Conservation (phyloP, 2,888 invertebrate species). For the Bombylius major region DNA sequence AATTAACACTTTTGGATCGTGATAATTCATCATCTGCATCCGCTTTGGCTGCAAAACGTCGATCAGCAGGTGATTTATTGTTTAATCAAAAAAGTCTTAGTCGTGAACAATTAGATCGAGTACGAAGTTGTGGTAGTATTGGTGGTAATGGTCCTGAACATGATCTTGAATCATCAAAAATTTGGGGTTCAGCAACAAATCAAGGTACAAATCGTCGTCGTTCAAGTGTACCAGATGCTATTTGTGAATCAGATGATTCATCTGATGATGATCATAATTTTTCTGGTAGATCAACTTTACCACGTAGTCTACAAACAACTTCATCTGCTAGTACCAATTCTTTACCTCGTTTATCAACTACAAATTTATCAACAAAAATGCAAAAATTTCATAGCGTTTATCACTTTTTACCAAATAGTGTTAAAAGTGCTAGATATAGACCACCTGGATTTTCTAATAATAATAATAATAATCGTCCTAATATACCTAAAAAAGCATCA, state of each 20-base stretch:
- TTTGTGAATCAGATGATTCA: constrained; percentile 37
- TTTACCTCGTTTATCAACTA: constrained; percentile 58
- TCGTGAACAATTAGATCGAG: constrained; percentile 58
- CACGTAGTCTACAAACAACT: constrained; percentile 46
- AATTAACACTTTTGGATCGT: constrained; percentile 50
- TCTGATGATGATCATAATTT: constrained; percentile 41
- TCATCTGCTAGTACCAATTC: constrained; percentile 56
- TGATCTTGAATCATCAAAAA: constrained; percentile 30
- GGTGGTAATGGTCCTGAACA: constrained; percentile 46
- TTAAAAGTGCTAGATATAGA: constrained; percentile 76
- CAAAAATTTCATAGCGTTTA: constrained; percentile 52
- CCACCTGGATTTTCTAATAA: constrained; percentile 57
- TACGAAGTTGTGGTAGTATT: constrained; percentile 71
- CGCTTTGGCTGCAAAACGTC: constrained; percentile 59
- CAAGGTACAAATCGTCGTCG: constrained; percentile 34
- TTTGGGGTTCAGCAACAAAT: constrained; percentile 28
- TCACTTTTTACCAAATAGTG: constrained; percentile 48
- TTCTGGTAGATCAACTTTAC: constrained; percentile 45
- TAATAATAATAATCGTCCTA: constrained; percentile 34
- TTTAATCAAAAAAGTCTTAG: constrained; percentile 70
- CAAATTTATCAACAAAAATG: constrained; percentile 34
- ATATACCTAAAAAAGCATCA: constrained; percentile 56
- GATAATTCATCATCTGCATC: constrained; percentile 52
- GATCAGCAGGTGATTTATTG: constrained; percentile 71
- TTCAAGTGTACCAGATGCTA: constrained; percentile 46